Conservation (phyloP, 2,888 invertebrate species). For the Zhuqinia jingwanae region DNA sequence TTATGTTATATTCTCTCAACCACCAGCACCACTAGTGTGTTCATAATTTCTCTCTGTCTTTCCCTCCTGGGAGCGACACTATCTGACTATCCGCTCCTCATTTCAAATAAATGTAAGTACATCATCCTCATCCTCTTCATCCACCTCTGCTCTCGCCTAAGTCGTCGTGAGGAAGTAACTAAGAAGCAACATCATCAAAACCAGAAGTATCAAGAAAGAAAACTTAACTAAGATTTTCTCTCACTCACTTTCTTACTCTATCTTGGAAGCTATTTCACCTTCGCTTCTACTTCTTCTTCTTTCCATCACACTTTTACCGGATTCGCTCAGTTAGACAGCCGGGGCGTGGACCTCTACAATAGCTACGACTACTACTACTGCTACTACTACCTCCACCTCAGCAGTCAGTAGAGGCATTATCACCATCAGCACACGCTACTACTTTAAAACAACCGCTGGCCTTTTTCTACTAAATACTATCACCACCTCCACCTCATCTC, state of each 20-base stretch:
- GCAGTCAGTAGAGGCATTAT: background rate
- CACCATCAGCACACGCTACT: background rate
- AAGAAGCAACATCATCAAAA: background rate
- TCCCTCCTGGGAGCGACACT: slow-evolving; percentile 57
- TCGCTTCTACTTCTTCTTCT: slow-evolving; percentile 7
- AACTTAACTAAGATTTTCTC: slow-evolving; percentile 42
- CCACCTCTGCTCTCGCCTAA: background rate
- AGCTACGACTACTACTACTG: background rate
- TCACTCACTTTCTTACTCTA: background rate
- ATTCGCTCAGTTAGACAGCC: slow-evolving; percentile 55
- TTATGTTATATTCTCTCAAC: background rate
- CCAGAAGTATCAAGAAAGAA: background rate
- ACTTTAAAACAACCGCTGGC: background rate
- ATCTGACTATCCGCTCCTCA: slow-evolving; percentile 55
- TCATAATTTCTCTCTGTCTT: slow-evolving; percentile 58
- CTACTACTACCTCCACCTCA: background rate
- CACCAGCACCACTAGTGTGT: background rate
- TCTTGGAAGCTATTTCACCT: slow-evolving; percentile 40
- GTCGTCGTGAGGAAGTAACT: background rate
- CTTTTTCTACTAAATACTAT: background rate
- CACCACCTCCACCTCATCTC: slow-evolving; percentile 10
- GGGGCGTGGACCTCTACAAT: slow-evolving; percentile 45
- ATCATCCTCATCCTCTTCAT: background rate
- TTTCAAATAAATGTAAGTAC: slow-evolving; percentile 47
- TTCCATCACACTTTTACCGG: slow-evolving; percentile 1